Conservation (phyloP, 2,888 invertebrate species). For the Chelonus formosanus region DNA sequence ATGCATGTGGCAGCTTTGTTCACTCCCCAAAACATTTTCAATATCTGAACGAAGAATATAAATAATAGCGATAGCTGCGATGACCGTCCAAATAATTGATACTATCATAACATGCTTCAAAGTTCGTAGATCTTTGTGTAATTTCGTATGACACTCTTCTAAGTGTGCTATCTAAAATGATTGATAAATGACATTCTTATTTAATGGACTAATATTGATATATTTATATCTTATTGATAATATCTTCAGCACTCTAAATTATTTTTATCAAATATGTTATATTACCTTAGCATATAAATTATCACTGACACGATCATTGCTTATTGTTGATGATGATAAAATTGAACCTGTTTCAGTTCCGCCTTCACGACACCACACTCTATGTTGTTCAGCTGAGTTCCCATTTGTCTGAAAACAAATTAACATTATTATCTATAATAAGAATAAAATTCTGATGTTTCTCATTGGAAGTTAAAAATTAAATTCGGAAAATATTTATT, state of each 20-base stretch:
- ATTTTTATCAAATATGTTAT: no score
- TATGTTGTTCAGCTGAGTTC: conserved; percentile 76
- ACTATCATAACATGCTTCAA: conserved; percentile 67
- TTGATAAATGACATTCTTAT: no score
- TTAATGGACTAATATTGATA: no score
- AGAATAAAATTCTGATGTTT: no score
- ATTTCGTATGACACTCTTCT: conserved; percentile 63
- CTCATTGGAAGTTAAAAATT: no score
- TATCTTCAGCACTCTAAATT: no score
- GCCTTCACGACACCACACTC: conserved; percentile 74
- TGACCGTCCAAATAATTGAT: conserved; percentile 66
- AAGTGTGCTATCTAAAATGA: conserved; percentile 62
- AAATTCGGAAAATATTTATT: no score
- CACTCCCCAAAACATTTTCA: conserved; percentile 47
- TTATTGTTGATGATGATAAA: conserved; percentile 43
- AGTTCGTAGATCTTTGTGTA: conserved; percentile 67
- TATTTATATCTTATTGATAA: no score
- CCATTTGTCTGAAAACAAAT: conserved; percentile 62
- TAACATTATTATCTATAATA: no score
- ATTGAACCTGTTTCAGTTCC: conserved; percentile 49
- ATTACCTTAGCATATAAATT: conserved; percentile 56
- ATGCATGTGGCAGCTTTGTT: conserved; percentile 49
- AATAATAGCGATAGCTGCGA: conserved; percentile 63
- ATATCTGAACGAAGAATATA: conserved; percentile 65
- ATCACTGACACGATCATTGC: conserved; percentile 53